A percentile compares a stretch with the other conserved stretches of the same genome.
Evolutionary conservation across 2,888 invertebrate species (phyloP).

Genomic region (Frankliniella fusca): DNA sequence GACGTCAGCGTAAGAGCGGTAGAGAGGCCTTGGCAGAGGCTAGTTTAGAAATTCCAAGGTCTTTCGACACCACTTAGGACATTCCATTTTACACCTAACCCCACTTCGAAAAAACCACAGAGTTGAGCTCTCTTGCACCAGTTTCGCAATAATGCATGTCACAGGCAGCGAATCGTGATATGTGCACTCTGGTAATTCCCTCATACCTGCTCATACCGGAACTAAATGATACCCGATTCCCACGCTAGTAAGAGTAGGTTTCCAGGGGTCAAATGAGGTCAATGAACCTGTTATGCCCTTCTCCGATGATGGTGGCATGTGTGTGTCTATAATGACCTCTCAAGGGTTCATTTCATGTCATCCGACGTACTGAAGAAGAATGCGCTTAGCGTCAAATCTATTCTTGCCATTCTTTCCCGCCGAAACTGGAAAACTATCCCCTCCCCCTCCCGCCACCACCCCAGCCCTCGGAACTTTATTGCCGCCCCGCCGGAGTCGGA

Average conservation of each 20-base stretch:
- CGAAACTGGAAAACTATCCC: too few species aligned
- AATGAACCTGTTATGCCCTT: neutral
- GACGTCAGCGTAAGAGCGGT: conserved; percentile 44
- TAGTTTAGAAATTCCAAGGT: conserved; percentile 41
- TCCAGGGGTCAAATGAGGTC: neutral
- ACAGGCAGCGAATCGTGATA: neutral
- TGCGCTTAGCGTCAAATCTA: too few species aligned
- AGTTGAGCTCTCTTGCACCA: too few species aligned
- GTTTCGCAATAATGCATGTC: too few species aligned
- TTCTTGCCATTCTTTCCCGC: too few species aligned
- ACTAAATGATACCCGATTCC: neutral
- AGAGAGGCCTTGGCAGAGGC: conserved; percentile 37
- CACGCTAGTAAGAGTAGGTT: too few species aligned
- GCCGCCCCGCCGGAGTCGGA: neutral
- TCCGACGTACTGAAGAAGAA: too few species aligned
- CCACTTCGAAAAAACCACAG: too few species aligned
- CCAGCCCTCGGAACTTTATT: neutral
- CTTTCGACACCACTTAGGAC: conserved; percentile 31
- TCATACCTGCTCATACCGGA: neutral
- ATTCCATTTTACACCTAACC: too few species aligned
- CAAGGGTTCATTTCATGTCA: too few species aligned
- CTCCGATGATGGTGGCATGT: neutral
- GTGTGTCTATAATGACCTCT: neutral
- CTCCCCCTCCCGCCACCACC: too few species aligned
- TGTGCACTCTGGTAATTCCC: neutral